Evolutionary conservation across 2,888 invertebrate species (phyloP).

Genomic region (Mimumesa dahlbomi): DNA sequence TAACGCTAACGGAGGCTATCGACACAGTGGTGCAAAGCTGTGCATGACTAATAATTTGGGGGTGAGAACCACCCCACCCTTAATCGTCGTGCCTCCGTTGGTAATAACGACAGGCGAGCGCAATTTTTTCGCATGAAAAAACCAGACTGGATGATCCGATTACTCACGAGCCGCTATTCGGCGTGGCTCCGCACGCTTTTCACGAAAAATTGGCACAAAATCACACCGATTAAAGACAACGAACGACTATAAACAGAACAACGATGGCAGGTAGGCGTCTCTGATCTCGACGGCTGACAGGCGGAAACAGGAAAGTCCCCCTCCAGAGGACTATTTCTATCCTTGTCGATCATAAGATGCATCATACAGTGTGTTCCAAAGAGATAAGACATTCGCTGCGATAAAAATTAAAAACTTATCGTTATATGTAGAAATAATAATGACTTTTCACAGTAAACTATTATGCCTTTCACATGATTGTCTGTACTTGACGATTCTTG

Average conservation of each 20-base stretch:
- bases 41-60: conserved; percentile 77
- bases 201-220: conserved; percentile 32
- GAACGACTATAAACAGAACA: conserved; percentile 46
- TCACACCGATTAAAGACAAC: conserved; percentile 14
- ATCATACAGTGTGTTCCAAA: conserved; percentile 9
- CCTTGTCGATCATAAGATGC: conserved; percentile 27
- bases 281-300: conserved; percentile 69
- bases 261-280: conserved; percentile 57
- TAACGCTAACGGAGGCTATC: conserved; percentile 35
- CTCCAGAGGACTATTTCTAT: conserved; percentile 42
- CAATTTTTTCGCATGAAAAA: background rate
- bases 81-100: conserved; percentile 39
- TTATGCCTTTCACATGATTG: no score
- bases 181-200: conserved; percentile 40
- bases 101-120: conserved; percentile 37
- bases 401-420: background rate
- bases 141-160: background rate
- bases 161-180: conserved; percentile 52
- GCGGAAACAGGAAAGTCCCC: conserved; percentile 76
- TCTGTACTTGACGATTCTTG: no score
- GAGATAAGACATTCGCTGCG: background rate
- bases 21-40: conserved; percentile 39
- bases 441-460: no score
- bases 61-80: conserved; percentile 76
- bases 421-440: background rate